Evolutionary conservation across 2,113 vertebrate genomes (phyloP).

Genomic region (Sander vitreus): DNA sequence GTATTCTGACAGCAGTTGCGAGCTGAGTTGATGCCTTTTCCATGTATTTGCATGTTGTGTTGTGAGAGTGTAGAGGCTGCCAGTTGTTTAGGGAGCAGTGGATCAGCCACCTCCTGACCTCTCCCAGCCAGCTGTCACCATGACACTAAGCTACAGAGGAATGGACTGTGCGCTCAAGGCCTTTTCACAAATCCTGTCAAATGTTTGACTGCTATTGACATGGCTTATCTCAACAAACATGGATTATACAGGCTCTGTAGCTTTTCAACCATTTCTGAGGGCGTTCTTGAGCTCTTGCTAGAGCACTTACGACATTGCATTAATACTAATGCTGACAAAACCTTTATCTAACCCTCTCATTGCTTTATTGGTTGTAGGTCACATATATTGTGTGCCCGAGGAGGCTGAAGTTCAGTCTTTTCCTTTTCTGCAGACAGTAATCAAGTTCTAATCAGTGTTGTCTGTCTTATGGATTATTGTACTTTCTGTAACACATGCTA

Average conservation of each 20-base stretch:
- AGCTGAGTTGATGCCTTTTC: conserved; percentile 62
- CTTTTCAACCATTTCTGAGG: conserved; percentile 72
- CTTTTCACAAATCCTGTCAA: conserved; percentile 84
- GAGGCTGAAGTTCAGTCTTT: conserved; percentile 40
- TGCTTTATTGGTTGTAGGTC: conserved; percentile 56
- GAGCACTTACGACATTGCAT: conserved; percentile 63
- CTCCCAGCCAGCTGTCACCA: conserved; percentile 83
- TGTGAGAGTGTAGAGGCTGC: conserved; percentile 59
- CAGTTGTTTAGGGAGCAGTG: conserved; percentile 68
- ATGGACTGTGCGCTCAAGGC: conserved; percentile 78
- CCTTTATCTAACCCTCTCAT: conserved; percentile 45
- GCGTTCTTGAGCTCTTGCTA: conserved; percentile 62
- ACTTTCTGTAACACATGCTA: conserved; percentile 51
- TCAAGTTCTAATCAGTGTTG: conserved; percentile 48
- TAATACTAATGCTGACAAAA: conserved; percentile 67
- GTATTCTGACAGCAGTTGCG: conserved; percentile 65
- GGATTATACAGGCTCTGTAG: conserved; percentile 77
- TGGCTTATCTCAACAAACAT: conserved; percentile 84
- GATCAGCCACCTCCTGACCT: conserved; percentile 81
- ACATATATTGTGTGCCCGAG: conserved; percentile 45
- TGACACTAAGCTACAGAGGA: conserved; percentile 83
- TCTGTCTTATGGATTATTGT: conserved; percentile 56
- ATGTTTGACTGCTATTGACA: conserved; percentile 84
- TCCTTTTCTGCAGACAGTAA: conserved; percentile 39
- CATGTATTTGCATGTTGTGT: conserved; percentile 72